Percentiles rank a stretch among this genome's conserved stretches.
Evolutionary conservation across 2,113 vertebrate species (phyloP).

Genomic region (Aspiorhynchus laticeps): DNA sequence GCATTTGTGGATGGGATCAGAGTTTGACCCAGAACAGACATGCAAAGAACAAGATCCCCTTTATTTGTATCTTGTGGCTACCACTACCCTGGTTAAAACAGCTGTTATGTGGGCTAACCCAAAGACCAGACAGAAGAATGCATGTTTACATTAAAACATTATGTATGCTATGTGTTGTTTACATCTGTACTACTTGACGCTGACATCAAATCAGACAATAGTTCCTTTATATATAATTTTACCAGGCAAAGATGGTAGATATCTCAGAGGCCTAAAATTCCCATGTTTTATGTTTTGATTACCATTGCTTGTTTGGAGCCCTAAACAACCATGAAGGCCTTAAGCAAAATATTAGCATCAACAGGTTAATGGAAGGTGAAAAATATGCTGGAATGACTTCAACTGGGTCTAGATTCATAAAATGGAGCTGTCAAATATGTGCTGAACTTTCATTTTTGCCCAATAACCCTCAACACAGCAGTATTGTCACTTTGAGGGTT

Average conservation of each 20-base stretch:
- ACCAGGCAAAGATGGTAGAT: neutral
- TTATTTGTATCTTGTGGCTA: neutral
- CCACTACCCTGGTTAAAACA: neutral
- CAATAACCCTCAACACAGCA: neutral
- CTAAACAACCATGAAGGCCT: slow-evolving; percentile 5
- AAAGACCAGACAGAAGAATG: neutral
- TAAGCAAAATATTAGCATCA: neutral
- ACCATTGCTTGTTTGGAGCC: neutral
- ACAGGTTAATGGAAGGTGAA: neutral
- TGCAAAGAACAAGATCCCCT: neutral
- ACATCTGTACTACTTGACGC: slow-evolving; percentile 12
- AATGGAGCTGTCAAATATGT: neutral
- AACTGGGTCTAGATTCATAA: neutral
- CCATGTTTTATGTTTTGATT: neutral
- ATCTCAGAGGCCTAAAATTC: neutral
- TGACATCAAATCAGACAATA: slow-evolving; percentile 44
- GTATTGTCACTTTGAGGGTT: neutral
- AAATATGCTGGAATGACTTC: neutral
- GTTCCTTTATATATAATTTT: slow-evolving; percentile 21
- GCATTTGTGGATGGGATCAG: neutral
- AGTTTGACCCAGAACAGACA: neutral
- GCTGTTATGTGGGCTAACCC: no score
- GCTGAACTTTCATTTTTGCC: neutral
- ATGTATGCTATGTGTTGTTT: slow-evolving; percentile 38
- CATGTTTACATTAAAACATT: slow-evolving; percentile 38